Evolutionary conservation across 2,113 vertebrate species (phyloP).

Genomic region (Bambusicola thoracicus): DNA sequence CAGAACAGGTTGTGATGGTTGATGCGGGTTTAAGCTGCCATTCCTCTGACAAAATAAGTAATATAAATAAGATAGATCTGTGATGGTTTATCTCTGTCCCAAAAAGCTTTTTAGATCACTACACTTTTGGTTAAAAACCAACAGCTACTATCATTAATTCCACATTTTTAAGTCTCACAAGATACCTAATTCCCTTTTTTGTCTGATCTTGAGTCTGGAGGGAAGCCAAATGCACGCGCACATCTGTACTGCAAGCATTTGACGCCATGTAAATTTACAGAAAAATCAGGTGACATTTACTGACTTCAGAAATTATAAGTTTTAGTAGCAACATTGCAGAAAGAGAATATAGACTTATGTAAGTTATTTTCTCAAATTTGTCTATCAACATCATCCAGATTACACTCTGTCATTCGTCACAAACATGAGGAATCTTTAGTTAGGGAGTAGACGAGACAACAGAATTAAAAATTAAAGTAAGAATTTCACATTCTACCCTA

Average conservation of each 20-base stretch:
- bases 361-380: background rate
- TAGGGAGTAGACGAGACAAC: background rate
- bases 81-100: background rate
- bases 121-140: background rate
- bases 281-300: background rate
- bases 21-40: accelerated
- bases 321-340: background rate
- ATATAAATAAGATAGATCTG: no score
- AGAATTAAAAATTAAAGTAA: background rate
- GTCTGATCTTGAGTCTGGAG: background rate
- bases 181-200: background rate
- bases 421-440: background rate
- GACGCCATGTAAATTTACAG: background rate
- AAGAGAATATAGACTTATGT: background rate
- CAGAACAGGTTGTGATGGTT: accelerated
- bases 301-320: background rate
- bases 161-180: background rate
- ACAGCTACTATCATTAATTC: background rate
- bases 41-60: background rate
- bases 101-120: background rate
- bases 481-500: background rate
- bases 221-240: no score
- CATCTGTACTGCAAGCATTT: background rate
- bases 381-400: background rate
- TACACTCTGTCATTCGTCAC: background rate